Conservation (phyloP, 2,113 vertebrate genomes). For the Callionymus lyra region DNA sequence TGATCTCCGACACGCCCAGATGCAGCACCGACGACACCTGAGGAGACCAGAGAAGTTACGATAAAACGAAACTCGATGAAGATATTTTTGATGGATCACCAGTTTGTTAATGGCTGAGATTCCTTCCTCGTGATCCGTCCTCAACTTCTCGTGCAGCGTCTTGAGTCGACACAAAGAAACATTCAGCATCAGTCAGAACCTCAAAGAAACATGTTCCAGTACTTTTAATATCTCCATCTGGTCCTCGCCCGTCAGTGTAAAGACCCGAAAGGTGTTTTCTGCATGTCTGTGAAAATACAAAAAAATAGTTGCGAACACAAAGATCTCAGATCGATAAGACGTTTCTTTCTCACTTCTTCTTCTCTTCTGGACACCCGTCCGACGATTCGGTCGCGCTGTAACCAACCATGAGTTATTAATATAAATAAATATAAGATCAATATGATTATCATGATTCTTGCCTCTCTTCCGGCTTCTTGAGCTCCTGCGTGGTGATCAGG, state of each 20-base stretch:
- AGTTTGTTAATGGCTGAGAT: slow-evolving; percentile 60
- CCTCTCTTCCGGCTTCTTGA: slow-evolving; percentile 18
- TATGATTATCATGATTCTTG: slow-evolving; percentile 5
- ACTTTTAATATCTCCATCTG: no score
- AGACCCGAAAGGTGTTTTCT: no score
- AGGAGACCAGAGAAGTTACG: background rate
- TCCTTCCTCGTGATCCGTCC: slow-evolving; percentile 64
- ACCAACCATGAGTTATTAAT: no score
- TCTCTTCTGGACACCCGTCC: no score
- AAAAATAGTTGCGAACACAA: no score
- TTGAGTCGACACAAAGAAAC: slow-evolving; percentile 14
- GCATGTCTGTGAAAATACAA: no score
- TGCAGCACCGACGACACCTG: slow-evolving; percentile 21
- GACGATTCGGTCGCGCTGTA: no score
- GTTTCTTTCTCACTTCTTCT: no score
- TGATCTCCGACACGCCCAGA: slow-evolving; percentile 17
- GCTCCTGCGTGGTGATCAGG: slow-evolving; percentile 52
- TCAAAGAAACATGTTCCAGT: no score
- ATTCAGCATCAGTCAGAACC: no score
- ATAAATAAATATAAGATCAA: background rate
- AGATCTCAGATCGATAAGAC: no score
- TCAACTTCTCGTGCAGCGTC: slow-evolving; percentile 55
- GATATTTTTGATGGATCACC: slow-evolving; percentile 54
- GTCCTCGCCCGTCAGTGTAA: no score
- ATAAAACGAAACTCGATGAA: background rate